Percentiles rank a stretch among this genome's conserved stretches.
Conservation (phyloP, 2,888 invertebrate species). For the Thereva nobilitata region DNA sequence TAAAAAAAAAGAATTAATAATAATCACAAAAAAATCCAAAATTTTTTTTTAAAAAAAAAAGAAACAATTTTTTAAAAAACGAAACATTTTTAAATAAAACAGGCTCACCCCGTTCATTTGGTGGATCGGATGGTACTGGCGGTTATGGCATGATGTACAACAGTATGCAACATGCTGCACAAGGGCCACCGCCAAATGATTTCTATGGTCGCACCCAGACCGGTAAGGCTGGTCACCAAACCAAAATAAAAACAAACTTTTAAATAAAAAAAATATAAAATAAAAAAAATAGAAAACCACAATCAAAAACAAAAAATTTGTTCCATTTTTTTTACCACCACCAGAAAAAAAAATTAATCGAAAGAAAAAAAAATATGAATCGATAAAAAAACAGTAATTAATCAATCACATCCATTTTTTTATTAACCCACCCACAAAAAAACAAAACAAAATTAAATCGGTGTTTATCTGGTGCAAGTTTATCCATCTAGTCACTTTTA, state of each 20-base stretch:
- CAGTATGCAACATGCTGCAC: slow-evolving; percentile 50
- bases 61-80: slow-evolving; percentile 43
- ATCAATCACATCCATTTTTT: no score
- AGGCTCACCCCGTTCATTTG: slow-evolving; percentile 58
- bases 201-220: slow-evolving; percentile 57
- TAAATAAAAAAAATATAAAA: no score
- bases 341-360: slow-evolving; percentile 16
- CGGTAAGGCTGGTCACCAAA: slow-evolving; percentile 53
- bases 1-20: slow-evolving; percentile 43
- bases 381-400: no score
- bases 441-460: no score
- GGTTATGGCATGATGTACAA: slow-evolving; percentile 53
- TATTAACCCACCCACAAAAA: no score
- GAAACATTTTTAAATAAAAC: slow-evolving; percentile 52
- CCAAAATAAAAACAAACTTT: not conserved
- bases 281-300: no score
- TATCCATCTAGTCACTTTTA: no score
- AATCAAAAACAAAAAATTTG: slow-evolving; percentile 6
- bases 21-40: slow-evolving; percentile 40
- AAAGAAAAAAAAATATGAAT: no score
- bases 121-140: slow-evolving; percentile 53
- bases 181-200: slow-evolving; percentile 54
- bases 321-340: slow-evolving; percentile 25
- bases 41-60: slow-evolving; percentile 9
- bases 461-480: no score